phyloP scores from a whole-genome alignment of 2,113 vertebrate species.

The Cairina moschata region DNA sequence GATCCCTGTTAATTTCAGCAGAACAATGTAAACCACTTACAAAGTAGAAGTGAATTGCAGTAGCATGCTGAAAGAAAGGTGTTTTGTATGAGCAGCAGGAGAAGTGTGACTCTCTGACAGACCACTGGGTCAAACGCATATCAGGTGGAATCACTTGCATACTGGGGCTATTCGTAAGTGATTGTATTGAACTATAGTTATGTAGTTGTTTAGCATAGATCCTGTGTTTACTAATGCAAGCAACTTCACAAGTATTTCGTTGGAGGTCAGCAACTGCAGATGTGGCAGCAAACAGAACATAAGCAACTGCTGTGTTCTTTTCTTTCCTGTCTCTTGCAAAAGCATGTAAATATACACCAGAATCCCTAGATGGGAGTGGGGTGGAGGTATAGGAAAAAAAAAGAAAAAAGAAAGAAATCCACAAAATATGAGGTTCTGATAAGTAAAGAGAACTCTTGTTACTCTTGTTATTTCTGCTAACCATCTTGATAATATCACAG shows the following conservation, averaged over 20 bases:
- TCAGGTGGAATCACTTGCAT: not conserved
- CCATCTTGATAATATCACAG: not conserved
- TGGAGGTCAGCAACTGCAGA: not conserved
- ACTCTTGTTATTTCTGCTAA: not conserved
- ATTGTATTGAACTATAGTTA: not conserved
- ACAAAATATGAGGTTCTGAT: not conserved
- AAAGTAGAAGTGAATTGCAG: not conserved
- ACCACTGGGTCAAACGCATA: not conserved
- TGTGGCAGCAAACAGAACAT: not conserved
- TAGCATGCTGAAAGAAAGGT: not conserved
- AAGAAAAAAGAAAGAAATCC: not conserved
- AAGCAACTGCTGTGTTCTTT: not conserved
- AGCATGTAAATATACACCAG: not conserved
- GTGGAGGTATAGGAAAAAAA: too few relatives aligned
- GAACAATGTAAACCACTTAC: slow-evolving; percentile 2
- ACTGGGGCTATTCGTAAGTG: not conserved
- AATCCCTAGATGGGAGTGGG: not conserved
- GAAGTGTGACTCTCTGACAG: not conserved
- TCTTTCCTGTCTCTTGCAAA: not conserved
- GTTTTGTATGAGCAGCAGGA: not conserved
- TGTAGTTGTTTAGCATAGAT: not conserved
- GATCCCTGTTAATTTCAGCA: not conserved
- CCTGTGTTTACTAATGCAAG: not conserved
- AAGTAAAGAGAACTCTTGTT: not conserved
- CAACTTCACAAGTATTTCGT: not conserved